Conservation (phyloP, 2,888 invertebrate species). For the Acrobasis consociella region DNA sequence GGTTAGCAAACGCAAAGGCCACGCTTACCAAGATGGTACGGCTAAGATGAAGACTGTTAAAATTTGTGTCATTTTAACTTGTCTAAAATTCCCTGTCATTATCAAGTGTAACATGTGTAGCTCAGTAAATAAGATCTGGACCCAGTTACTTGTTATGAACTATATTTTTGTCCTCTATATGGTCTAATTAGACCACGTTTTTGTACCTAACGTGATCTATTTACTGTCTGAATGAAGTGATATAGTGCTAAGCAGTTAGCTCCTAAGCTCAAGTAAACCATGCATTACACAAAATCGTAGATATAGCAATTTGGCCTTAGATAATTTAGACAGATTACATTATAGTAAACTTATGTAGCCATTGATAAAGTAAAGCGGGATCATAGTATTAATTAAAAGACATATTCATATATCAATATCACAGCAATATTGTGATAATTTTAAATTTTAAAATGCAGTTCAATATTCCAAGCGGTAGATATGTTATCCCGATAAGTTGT, state of each 20-base stretch:
- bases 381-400: constrained; percentile 74
- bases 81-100: too few species aligned
- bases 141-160: too few species aligned
- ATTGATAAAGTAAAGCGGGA: constrained; percentile 61
- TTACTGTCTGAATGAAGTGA: neutral
- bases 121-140: too few species aligned
- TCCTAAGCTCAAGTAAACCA: constrained; percentile 15
- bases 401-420: constrained; percentile 55
- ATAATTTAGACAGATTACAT: constrained; percentile 64
- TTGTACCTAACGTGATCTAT: too few species aligned
- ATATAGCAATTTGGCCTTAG: constrained; percentile 79
- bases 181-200: too few species aligned
- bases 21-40: too few species aligned
- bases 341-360: constrained; percentile 58
- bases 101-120: too few species aligned
- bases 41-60: too few species aligned
- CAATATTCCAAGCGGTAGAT: constrained; percentile 48
- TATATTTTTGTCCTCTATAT: too few species aligned
- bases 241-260: constrained; percentile 1
- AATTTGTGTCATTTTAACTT: too few species aligned
- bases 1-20: too few species aligned
- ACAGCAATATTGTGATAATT: constrained; percentile 60
- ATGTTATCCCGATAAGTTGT: constrained; percentile 37
- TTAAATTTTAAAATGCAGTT: constrained; percentile 45
- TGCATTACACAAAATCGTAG: constrained; percentile 72